Conservation (phyloP, 37 sponge, comb jelly and placozoan species). For the Hexactinellida sp. region DNA sequence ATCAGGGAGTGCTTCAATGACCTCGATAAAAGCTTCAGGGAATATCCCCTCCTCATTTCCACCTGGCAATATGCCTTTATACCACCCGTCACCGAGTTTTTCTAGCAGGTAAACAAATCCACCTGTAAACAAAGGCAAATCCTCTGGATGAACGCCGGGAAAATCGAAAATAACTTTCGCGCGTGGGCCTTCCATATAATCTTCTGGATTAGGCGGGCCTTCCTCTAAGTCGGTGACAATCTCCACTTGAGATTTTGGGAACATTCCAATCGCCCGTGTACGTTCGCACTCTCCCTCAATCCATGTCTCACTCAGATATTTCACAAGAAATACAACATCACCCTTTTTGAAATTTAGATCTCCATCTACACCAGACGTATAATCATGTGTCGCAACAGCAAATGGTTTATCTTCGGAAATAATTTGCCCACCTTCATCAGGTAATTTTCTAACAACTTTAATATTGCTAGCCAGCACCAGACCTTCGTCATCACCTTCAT, state of each 20-base stretch:
- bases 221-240: slow-evolving; percentile 1
- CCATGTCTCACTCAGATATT: neutral
- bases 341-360: neutral
- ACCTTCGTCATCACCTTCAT: neutral
- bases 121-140: neutral
- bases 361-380: neutral
- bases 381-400: neutral
- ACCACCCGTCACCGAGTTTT: neutral
- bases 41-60: neutral
- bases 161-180: slow-evolving; percentile 12
- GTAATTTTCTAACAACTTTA: neutral
- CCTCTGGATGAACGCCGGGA: neutral
- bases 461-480: neutral
- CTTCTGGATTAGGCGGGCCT: neutral
- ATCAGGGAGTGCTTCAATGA: neutral
- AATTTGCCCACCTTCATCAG: slow-evolving; percentile 8
- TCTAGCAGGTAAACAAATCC: neutral
- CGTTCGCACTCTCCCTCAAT: neutral
- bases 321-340: neutral
- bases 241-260: neutral
- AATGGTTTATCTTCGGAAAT: neutral
- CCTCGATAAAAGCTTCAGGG: neutral
- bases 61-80: neutral
- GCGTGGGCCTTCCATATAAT: neutral
- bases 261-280: neutral